Evolutionary conservation across 2,888 invertebrate species (phyloP).

Genomic region (Zygogramma bicolorata): DNA sequence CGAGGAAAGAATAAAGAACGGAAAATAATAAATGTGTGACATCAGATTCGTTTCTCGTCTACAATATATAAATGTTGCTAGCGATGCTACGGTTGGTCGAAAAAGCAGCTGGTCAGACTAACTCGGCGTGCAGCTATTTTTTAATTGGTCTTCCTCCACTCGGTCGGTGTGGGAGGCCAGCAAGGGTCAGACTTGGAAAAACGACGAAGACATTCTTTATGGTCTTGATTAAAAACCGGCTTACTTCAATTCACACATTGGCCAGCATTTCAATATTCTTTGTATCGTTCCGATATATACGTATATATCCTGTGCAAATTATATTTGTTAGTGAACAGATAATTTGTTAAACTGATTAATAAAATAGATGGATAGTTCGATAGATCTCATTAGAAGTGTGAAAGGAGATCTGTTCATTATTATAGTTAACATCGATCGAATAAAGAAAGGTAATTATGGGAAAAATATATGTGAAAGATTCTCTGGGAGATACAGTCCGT

Average conservation of each 20-base stretch:
- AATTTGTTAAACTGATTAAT: too few relatives aligned
- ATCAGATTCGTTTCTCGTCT: conserved; percentile 54
- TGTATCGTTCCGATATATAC: neutral
- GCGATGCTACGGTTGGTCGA: conserved; percentile 61
- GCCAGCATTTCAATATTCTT: neutral
- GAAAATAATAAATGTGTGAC: conserved; percentile 49
- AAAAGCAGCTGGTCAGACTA: conserved; percentile 57
- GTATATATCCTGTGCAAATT: too few relatives aligned
- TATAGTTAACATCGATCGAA: too few relatives aligned
- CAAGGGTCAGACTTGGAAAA: conserved; percentile 37
- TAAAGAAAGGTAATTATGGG: too few relatives aligned
- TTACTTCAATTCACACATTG: conserved; percentile 17
- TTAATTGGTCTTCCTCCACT: conserved; percentile 63
- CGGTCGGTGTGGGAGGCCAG: conserved; percentile 54
- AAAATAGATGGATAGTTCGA: too few relatives aligned
- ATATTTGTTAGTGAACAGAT: too few relatives aligned
- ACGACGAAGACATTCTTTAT: conserved; percentile 30
- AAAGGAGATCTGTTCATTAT: too few relatives aligned
- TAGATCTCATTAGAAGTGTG: too few relatives aligned
- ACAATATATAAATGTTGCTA: conserved; percentile 60
- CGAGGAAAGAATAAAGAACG: conserved; percentile 34
- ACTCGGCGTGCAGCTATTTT: conserved; percentile 64
- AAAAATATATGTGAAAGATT: too few relatives aligned
- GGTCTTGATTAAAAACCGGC: conserved; percentile 38
- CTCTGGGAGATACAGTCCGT: too few relatives aligned